Evolutionary conservation across 1,140 invertebrate genomes (phyloP), one percentile per base, ranked within the genome.

Genomic region (Oedothorax gibbosus): DNA sequence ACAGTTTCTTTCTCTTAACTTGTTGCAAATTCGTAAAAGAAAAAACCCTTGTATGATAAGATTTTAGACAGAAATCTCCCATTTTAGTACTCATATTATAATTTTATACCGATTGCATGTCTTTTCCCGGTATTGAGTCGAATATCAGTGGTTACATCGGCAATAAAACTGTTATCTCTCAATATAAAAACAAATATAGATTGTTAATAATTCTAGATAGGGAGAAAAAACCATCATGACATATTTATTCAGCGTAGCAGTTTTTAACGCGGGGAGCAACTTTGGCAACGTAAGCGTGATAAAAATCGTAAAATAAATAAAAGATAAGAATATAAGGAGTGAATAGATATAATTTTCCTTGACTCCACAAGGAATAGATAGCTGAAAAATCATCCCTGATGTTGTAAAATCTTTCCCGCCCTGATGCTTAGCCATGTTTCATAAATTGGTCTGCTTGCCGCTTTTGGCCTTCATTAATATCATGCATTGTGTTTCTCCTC

Each of bases 241-340:
- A 81, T 18, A 81, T 81, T 81, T 81, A 81, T 71, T 81, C 54
- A 60, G 53, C 66, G 78, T 69, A 68, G 65, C 49, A 66, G 66
- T 81, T 81, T 71, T 71, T 18, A n/a, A 57, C 18, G 14, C 53
- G 66, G 50, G 54, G 18, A 50, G 65, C 20, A 68, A 35, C 51
- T 79, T 53, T 21, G 53, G 66, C 51, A 81, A 57, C 53, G 56
- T 10, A 35, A 54, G 20, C 14, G 54, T 21, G 54, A 81, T 68
- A 65, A 79, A 65, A 71, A 71, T 57, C 51, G 15, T 71, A 81
- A 81, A 81, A 81, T 81, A 81, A 81, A 81, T 71, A 81, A 8
- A 60, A 71, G 78, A 81, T 81, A 81, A 81, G 54, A 51, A 35
- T 50, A 56, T 18, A 21, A 81, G 53, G 14, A 60, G 62, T 56